phyloP scores from a whole-genome alignment of 2,888 invertebrate genomes.

The Nebria brevicollis region DNA sequence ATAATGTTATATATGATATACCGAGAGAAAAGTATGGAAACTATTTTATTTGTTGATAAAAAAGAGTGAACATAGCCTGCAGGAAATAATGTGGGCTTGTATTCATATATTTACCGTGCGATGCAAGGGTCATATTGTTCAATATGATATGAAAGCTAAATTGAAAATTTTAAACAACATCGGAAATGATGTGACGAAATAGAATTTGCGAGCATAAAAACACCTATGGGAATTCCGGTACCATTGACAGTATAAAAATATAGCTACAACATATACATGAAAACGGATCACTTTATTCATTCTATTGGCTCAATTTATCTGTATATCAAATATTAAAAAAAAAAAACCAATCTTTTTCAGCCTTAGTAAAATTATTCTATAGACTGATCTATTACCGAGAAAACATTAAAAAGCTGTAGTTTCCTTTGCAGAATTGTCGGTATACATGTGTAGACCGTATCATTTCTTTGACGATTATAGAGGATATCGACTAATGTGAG shows the following conservation, averaged over 20 bases:
- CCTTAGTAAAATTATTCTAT: no score
- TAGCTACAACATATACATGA: not conserved
- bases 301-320: no score
- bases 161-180: slow-evolving; percentile 42
- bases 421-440: no score
- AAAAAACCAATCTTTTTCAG: no score
- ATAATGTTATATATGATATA: not conserved
- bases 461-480: no score
- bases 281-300: no score
- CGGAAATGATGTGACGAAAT: slow-evolving; percentile 34
- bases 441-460: no score
- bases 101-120: not conserved
- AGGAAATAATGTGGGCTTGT: not conserved
- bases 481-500: no score
- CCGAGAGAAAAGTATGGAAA: not conserved
- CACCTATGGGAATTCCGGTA: slow-evolving; percentile 32
- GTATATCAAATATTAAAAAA: no score
- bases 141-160: slow-evolving; percentile 42
- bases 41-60: not conserved
- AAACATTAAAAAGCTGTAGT: no score
- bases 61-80: not conserved
- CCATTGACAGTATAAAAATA: slow-evolving; percentile 20
- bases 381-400: no score
- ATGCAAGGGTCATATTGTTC: slow-evolving; percentile 30
- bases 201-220: slow-evolving; percentile 40